Evolutionary conservation across 2,888 invertebrate genomes (phyloP).

Genomic region (Tridacna gigas): DNA sequence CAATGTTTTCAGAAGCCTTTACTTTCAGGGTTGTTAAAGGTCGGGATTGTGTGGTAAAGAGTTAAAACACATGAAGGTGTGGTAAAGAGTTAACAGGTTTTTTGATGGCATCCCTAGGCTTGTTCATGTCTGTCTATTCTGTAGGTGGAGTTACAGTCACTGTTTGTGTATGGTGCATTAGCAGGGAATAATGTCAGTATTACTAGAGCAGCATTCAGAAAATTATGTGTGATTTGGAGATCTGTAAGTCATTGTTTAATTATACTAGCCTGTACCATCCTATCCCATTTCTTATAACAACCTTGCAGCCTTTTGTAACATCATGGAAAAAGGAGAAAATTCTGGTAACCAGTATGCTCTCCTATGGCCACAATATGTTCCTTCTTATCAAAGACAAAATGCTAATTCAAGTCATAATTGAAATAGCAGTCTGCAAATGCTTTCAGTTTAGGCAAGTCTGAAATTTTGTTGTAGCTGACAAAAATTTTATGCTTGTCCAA

Average conservation of each 20-base stretch:
- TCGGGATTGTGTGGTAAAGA: no score
- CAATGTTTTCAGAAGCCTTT: no score
- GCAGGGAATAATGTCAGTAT: conserved; percentile 72
- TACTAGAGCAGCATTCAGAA: conserved; percentile 71
- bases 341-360: background rate
- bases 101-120: background rate
- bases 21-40: no score
- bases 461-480: no score
- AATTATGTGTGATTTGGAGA: conserved; percentile 75
- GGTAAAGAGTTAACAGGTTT: no score
- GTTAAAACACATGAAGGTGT: no score
- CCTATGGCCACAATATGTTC: background rate
- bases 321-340: background rate
- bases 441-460: no score
- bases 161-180: conserved; percentile 78
- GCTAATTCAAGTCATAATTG: no score
- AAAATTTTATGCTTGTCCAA: no score
- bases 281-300: background rate
- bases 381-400: no score
- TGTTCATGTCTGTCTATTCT: background rate
- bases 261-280: no score
- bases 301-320: background rate
- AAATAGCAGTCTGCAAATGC: no score
- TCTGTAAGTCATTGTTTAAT: conserved; percentile 65
- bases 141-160: conserved; percentile 77